A percentile compares a stretch with the other conserved stretches of the same genome.
Evolutionary conservation across 2,797 vertebrate genomes (phyloP).

Genomic region (Podargus strigoides): DNA sequence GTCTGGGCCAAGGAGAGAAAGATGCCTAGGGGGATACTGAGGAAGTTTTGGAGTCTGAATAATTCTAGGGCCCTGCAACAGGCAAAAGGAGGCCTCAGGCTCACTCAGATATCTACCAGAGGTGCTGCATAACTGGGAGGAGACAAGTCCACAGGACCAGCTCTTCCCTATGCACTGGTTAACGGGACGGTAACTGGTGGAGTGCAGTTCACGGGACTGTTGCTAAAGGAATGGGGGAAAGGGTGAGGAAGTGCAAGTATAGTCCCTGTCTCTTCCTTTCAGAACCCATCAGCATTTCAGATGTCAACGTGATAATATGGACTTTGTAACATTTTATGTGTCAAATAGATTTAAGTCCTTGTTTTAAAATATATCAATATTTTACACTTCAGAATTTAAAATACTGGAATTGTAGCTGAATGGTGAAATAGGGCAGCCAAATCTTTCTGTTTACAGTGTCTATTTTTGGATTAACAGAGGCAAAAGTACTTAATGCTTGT

Average conservation of each 20-base stretch:
- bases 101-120: neutral
- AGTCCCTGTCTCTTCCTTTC: neutral
- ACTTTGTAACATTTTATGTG: neutral
- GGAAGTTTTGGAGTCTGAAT: neutral
- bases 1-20: neutral
- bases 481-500: neutral
- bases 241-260: neutral
- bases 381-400: neutral
- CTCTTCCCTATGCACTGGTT: neutral
- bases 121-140: neutral
- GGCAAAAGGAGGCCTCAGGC: neutral
- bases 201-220: neutral
- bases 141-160: accelerated
- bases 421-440: neutral
- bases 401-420: neutral
- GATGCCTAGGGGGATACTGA: neutral
- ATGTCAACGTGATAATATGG: neutral
- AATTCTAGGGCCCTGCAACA: neutral
- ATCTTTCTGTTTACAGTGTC: neutral
- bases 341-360: neutral
- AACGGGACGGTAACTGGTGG: neutral
- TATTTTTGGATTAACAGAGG: neutral
- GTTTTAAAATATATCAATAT: neutral
- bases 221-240: neutral
- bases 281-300: neutral